Evolutionary conservation across 35 echinoderm and acorn worm genomes (phyloP).

Genomic region (Strongylocentrotus purpuratus): DNA sequence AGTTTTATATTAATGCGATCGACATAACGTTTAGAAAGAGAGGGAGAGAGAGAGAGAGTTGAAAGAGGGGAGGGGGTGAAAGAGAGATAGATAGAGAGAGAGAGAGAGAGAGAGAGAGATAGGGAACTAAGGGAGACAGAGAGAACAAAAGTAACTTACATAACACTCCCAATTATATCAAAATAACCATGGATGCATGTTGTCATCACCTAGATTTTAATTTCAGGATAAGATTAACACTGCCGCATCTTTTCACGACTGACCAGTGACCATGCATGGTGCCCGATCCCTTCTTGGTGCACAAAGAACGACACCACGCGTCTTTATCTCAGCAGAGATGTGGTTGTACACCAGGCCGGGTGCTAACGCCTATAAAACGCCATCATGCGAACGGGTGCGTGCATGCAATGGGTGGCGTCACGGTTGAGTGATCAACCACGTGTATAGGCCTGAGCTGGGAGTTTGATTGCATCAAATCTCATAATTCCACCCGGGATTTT

Average conservation of each 20-base stretch:
- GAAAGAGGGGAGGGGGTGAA: too few species aligned
- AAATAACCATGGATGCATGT: not conserved
- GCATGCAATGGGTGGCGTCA: not conserved
- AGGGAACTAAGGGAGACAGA: too few species aligned
- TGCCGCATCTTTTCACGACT: not conserved
- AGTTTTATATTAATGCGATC: too few species aligned
- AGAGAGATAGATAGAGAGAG: too few species aligned
- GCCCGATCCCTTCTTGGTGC: not conserved
- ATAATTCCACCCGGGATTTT: conserved; percentile 6
- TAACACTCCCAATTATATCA: too few species aligned
- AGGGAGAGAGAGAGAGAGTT: too few species aligned
- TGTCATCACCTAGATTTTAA: not conserved
- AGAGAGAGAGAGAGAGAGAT: too few species aligned
- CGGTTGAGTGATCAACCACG: not conserved
- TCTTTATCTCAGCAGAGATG: not conserved
- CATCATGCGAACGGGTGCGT: not conserved
- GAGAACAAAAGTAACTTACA: too few species aligned
- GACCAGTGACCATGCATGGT: not conserved
- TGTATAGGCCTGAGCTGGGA: not conserved
- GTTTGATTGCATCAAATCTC: not conserved
- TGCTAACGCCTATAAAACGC: not conserved
- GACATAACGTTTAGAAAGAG: too few species aligned
- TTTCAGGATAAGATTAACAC: not conserved
- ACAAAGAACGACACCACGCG: not conserved
- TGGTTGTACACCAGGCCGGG: not conserved